phyloP scores from a whole-genome alignment of 2,888 invertebrate species.

The Achlya flavicornis region DNA sequence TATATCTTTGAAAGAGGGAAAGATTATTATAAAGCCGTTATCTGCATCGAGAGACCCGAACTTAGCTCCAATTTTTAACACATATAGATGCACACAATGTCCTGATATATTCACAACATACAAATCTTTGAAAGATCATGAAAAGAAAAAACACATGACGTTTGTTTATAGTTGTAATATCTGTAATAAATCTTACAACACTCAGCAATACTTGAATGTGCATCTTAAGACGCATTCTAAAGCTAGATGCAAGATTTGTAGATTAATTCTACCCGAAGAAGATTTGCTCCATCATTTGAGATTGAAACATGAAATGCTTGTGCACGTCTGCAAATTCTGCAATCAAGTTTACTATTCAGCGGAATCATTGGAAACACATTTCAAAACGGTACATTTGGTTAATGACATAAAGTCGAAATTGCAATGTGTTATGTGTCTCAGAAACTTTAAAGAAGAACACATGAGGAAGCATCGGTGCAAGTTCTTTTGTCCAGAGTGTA shows the following conservation, averaged over 20 bases:
- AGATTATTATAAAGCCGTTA: constrained; percentile 45
- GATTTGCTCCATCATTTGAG: constrained; percentile 51
- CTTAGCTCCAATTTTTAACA: constrained; percentile 35
- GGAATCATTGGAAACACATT: constrained; percentile 48
- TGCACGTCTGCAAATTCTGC: constrained; percentile 50
- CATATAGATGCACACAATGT: constrained; percentile 48
- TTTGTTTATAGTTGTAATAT: constrained; percentile 47
- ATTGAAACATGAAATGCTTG: constrained; percentile 41
- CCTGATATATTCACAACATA: constrained; percentile 50
- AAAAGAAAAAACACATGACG: constrained; percentile 47
- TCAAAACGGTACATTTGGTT: constrained; percentile 44
- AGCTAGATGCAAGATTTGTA: constrained; percentile 52
- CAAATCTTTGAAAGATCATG: constrained; percentile 50
- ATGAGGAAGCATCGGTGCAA: constrained; percentile 54
- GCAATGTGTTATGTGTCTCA: constrained; percentile 54
- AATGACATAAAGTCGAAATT: constrained; percentile 35
- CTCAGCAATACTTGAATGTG: constrained; percentile 50
- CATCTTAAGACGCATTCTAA: constrained; percentile 52
- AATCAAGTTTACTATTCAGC: constrained; percentile 49
- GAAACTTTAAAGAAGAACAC: constrained; percentile 40
- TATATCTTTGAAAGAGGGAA: constrained; percentile 43
- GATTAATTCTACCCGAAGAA: constrained; percentile 38
- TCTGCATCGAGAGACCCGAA: constrained; percentile 27
- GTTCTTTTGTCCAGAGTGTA: constrained; percentile 54
- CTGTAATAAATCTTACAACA: constrained; percentile 50